Conservation (phyloP, 2,888 invertebrate genomes). For the Eilema caniola region DNA sequence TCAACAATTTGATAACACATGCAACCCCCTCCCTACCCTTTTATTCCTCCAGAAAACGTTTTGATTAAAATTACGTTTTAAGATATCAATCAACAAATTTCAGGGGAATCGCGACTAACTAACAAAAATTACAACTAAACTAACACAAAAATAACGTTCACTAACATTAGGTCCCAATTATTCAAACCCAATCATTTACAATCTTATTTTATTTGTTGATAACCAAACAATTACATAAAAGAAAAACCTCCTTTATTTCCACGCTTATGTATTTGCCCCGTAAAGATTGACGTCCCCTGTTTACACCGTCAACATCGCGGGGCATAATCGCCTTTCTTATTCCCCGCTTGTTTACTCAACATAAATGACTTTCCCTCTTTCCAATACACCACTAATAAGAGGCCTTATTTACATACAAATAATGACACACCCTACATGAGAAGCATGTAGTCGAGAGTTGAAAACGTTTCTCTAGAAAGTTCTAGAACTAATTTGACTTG, state of each 20-base stretch:
- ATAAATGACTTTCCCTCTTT: slow-evolving; percentile 61
- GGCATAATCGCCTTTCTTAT: slow-evolving; percentile 76
- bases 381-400: slow-evolving; percentile 38
- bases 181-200: background rate
- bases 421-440: slow-evolving; percentile 11
- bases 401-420: slow-evolving; percentile 40
- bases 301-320: slow-evolving; percentile 74
- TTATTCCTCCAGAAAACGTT: too few species aligned
- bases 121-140: too few species aligned
- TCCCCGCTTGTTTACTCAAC: slow-evolving; percentile 57
- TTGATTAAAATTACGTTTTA: too few species aligned
- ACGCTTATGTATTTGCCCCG: slow-evolving; percentile 63
- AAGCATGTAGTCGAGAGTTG: slow-evolving; percentile 4
- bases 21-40: too few species aligned
- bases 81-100: too few species aligned
- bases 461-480: slow-evolving; percentile 18
- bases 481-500: slow-evolving; percentile 16
- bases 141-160: too few species aligned
- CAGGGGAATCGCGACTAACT: too few species aligned
- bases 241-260: slow-evolving; percentile 32
- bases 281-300: slow-evolving; percentile 70
- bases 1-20: too few species aligned
- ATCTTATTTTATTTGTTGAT: background rate
- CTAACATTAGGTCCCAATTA: too few species aligned
- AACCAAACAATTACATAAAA: slow-evolving; percentile 33